These are phyloP conservation scores for Trimorus sp. DNA, from an alignment of 2,888 invertebrate species.

Conservation along the genomic window DNA sequence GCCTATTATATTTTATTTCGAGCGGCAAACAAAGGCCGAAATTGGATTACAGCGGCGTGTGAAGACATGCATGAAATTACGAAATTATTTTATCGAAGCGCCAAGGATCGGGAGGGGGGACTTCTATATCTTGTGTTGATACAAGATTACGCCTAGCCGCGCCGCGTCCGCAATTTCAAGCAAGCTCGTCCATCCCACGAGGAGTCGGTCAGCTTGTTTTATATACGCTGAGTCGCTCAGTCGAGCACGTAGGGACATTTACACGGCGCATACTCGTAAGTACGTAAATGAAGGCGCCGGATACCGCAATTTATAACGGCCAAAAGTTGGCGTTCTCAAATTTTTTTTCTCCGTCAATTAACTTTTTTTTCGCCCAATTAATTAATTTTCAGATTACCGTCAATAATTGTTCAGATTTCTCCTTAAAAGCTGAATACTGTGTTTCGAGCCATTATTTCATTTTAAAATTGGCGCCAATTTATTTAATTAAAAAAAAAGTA, in stretches of 20 bases:
- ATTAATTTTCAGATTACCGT: constrained; percentile 20
- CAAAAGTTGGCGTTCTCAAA: constrained; percentile 19
- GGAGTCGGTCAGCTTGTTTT: constrained; percentile 78
- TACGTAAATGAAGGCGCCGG: constrained; percentile 68
- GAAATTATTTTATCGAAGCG: constrained; percentile 57
- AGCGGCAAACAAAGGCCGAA: constrained; percentile 31
- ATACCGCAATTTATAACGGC: constrained; percentile 48
- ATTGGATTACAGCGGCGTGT: constrained; percentile 45
- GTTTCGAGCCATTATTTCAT: no score
- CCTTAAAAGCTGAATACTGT: not conserved
- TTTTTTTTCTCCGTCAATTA: constrained; percentile 14
- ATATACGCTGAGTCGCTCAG: constrained; percentile 80
- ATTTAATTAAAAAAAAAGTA: no score
- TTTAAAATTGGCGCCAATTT: no score
- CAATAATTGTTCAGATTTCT: constrained; percentile 7
- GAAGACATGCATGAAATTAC: constrained; percentile 62
- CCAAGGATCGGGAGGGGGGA: constrained; percentile 55
- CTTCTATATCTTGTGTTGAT: constrained; percentile 72
- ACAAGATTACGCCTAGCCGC: constrained; percentile 74
- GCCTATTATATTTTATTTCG: constrained; percentile 29
- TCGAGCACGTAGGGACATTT: constrained; percentile 79
- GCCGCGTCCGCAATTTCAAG: constrained; percentile 76
- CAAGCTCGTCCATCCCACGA: constrained; percentile 76
- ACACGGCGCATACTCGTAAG: constrained; percentile 74
- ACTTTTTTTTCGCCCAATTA: constrained; percentile 11